phyloP scores from a whole-genome alignment of 2,113 vertebrate species.

The Charina bottae region DNA sequence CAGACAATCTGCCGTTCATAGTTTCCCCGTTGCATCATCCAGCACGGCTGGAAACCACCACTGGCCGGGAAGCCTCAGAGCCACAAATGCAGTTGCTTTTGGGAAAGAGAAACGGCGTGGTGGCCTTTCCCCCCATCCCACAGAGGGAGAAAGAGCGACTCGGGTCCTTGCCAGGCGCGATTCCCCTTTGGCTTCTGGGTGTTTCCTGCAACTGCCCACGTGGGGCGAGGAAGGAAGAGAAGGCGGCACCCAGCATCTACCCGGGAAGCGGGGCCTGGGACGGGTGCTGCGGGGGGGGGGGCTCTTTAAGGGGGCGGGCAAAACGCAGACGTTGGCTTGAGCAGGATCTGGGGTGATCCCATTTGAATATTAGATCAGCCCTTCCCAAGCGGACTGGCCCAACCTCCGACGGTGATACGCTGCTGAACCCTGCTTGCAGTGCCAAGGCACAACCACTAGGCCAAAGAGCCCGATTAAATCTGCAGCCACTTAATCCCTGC shows the following conservation, averaged over 20 bases:
- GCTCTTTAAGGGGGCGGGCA: neutral
- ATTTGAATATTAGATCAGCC: neutral
- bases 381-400: neutral
- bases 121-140: neutral
- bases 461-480: neutral
- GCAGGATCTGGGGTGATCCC: neutral
- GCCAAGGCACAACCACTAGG: neutral
- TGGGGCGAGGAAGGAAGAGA: constrained; percentile 21
- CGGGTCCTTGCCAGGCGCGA: constrained; percentile 29
- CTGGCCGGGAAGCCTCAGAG: constrained; percentile 36
- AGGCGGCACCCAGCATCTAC: neutral
- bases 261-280: neutral
- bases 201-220: constrained; percentile 47
- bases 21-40: constrained; percentile 69
- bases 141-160: too few species aligned
- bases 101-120: constrained; percentile 61
- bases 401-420: neutral
- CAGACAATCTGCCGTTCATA: constrained; percentile 38
- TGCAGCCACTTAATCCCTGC: neutral
- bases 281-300: neutral
- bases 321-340: neutral
- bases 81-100: constrained; percentile 49
- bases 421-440: neutral
- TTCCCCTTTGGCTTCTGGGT: constrained; percentile 58
- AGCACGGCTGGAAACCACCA: constrained; percentile 40